Evolutionary conservation across 2,797 vertebrate species (phyloP), one percentile per base, ranked within the genome.

Genomic region (Halcyon chelicuti): DNA sequence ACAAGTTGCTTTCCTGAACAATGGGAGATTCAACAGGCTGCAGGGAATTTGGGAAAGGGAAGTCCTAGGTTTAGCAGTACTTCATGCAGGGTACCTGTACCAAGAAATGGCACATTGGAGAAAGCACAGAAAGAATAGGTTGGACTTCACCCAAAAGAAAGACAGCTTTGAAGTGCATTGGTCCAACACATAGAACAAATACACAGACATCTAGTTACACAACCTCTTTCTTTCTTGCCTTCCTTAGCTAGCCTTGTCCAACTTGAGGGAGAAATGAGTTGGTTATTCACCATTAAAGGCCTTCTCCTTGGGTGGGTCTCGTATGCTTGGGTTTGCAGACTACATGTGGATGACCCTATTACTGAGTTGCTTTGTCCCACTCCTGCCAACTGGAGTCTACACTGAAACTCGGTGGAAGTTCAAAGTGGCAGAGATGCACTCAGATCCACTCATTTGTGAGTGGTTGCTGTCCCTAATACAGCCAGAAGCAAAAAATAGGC

Each of bases 1-100:
- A 25, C 4, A 57, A 14, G 20, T 25, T 74, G 9, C 6, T 88
- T 86, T 86, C 49, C 52, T 4, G 4, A 79, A 66, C 10, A 11
- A 70, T 14, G 51, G 18, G 17, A 37, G 7, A n/a, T 68, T 82
- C 26, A 28, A 66, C n/a, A 76, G n/a, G 5, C 23, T 28, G 10
- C 9, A 37, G 37, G 37, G 37, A 37, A 39, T 70, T 26, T 63
- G 29, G 63, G 42, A 73, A 83, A 62, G 58, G 7, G 10, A 70
- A 79, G 7, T 44, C 29, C 63, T 23, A 3, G 12, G 4, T 80
- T 76, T 86, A 67, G 46, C 16, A 9, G 5, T 44, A 4, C 22
- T 87, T 90, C 16, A 8, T 12, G 28, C 2, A 14, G 23, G 5
- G 4, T 79, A 8, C 19, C 16, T 0, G 0, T 51, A 60, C 15